Evolutionary conservation across 2,888 invertebrate species (phyloP), one percentile per base, ranked within the genome.

Genomic region (Eurytoma californica): DNA sequence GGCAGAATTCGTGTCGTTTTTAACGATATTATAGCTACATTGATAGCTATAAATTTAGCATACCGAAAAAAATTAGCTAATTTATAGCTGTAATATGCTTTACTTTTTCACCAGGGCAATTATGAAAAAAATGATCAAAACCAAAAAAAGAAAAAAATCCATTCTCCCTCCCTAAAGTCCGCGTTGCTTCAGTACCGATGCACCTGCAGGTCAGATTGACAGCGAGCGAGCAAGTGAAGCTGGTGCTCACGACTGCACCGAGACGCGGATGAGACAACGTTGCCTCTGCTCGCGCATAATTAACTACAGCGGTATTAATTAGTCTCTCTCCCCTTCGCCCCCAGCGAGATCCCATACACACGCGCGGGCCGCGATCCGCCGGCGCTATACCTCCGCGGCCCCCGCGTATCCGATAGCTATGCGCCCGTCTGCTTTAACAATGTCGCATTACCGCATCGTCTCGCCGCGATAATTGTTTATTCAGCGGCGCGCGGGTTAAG

Each of bases 251-350:
- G 73, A 3, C 30, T 18, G 39, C 53, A 53, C 47, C 18, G 47
- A 60, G 77, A 81, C 79, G 63, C 53, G 80, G 66, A 72, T 74
- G 78, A 78, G 81, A 81, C 80, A 80, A 82, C 82, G 80, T 82
- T 81, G 82, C 81, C 80, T 81, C 51, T 13, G 72, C 80, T 73
- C 70, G 77, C 72, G 79, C 70, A 81, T 83, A 84, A 85, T 82
- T 84, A 84, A 83, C 81, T 82, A 69, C 67, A 73, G 72, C 51
- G 74, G 70, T 81, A 82, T 83, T 83, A 84, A 84, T 84, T 84
- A 84, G 82, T 70, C 74, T 53, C 55, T 58, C 47, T 7, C 28
- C n/a, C 60, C 55, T 20, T 58, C 39, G 14, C 66, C n/a, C 70
- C 49, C 20, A n/a, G 14, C 30, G 20, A 7, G 18, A 3, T 65